Evolutionary conservation across 1,140 invertebrate species (phyloP), one percentile per base, ranked within the genome.

Genomic region (Melanaphis sacchari): DNA sequence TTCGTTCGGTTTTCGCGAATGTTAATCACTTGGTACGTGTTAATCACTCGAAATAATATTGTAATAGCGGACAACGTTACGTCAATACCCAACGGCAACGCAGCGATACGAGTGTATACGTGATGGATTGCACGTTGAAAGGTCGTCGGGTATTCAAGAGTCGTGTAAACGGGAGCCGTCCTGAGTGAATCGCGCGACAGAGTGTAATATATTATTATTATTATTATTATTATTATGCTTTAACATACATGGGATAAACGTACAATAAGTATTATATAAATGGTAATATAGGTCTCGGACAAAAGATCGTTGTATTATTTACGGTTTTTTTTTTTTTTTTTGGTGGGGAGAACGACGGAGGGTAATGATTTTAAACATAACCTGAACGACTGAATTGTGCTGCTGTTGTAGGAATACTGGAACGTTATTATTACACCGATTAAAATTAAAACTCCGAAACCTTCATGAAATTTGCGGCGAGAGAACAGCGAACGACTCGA

Each of bases 11-110:
- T 66, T n/a, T n/a, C 31, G 31, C 31, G 59, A 15, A 15, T n/a
- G 31, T 18, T n/a, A 66, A 66, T 66, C 59, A n/a, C 3, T 11
- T 3, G 21, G 31, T 66, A 66, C 59, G 59, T 6, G 59, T 76
- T 76, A 76, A 76, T 76, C 59, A n/a, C n/a, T 76, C n/a, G 31
- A 76, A 76, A 76, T 76, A 76, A 76, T n/a, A n/a, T 76, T 76
- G n/a, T 11, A 76, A 76, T 18, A 66, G n/a, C 59, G 9, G 9
- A 31, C 31, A 66, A 31, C 8, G 52, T 54, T 54, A 9, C 26
- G 54, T 26, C 26, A 26, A 26, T 31, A 54, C 52, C 24, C 54
- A 11, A 0, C 6, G 59, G 59, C n/a, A 52, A 24, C 21, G 26
- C 9, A 18, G 31, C 59, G 31, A n/a, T 18, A n/a, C 59, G 59